These are phyloP conservation scores for Chorisops tibialis DNA, from an alignment of 2,888 invertebrate genomes.

Conservation along the genomic window DNA sequence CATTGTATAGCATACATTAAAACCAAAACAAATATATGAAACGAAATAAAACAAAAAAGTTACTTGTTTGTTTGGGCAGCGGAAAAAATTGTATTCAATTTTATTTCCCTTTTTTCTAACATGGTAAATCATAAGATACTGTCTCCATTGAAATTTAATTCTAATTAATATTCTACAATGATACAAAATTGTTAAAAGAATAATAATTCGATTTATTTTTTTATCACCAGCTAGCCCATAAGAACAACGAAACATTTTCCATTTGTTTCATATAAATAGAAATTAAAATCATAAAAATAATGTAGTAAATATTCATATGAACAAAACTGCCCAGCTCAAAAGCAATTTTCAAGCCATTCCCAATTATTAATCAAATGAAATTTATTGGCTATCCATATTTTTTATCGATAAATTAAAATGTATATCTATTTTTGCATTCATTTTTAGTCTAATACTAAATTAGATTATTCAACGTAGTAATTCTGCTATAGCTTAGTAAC, in stretches of 20 bases:
- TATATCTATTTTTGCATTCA: background rate
- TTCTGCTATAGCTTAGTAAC: background rate
- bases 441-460: background rate
- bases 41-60: background rate
- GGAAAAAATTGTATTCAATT: too few relatives aligned
- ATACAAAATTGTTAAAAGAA: too few relatives aligned
- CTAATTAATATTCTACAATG: too few relatives aligned
- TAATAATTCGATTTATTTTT: background rate
- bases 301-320: background rate
- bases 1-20: constrained; percentile 14
- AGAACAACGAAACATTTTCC: background rate
- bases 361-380: background rate
- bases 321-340: constrained; percentile 13
- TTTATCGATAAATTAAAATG: background rate
- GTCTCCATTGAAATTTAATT: too few relatives aligned
- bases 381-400: background rate
- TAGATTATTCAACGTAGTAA: background rate
- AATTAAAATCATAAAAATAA: background rate
- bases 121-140: background rate
- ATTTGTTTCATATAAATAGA: background rate
- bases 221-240: too few relatives aligned
- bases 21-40: background rate
- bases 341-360: constrained; percentile 8
- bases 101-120: background rate
- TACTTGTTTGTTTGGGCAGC: background rate